Evolutionary conservation across 2,888 invertebrate species (phyloP).

Genomic region (Microplitis deprimator): DNA sequence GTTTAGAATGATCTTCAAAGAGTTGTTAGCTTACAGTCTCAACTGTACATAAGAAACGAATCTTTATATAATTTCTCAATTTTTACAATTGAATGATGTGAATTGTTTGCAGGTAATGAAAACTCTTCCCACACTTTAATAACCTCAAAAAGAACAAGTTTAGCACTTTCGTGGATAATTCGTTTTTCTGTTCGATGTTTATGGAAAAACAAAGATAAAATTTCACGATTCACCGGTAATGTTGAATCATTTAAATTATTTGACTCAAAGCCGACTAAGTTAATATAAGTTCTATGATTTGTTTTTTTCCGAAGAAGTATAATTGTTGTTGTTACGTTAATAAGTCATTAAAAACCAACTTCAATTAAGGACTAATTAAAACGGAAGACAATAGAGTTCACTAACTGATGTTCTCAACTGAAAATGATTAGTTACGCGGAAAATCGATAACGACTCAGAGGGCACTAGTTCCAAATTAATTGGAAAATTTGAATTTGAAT

Average conservation of each 20-base stretch:
- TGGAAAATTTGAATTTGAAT: too few species aligned
- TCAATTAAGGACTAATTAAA: slow-evolving; percentile 2
- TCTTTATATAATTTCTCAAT: slow-evolving; percentile 27
- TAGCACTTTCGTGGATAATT: slow-evolving; percentile 19
- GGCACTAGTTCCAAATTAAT: too few species aligned
- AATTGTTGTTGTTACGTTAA: background rate
- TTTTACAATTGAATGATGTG: slow-evolving; percentile 21
- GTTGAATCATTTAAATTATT: slow-evolving; percentile 12
- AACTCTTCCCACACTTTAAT: slow-evolving; percentile 24
- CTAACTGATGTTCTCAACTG: background rate
- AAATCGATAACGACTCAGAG: too few species aligned
- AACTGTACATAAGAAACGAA: too few species aligned
- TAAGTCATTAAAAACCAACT: background rate
- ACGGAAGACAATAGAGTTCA: slow-evolving; percentile 10
- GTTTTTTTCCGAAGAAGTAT: background rate
- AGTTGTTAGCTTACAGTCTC: too few species aligned
- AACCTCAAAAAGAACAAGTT: slow-evolving; percentile 28
- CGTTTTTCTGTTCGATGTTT: slow-evolving; percentile 28
- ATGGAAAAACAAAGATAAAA: slow-evolving; percentile 26
- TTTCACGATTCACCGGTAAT: slow-evolving; percentile 26
- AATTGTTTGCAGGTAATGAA: slow-evolving; percentile 19
- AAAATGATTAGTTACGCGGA: too few species aligned
- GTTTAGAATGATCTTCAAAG: too few species aligned
- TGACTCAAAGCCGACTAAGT: slow-evolving; percentile 26
- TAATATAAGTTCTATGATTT: slow-evolving; percentile 7